A percentile compares a stretch with the other conserved stretches of the same genome.
These are phyloP conservation scores for Xanthostigma xanthostigma DNA, from an alignment of 2,888 invertebrate species.

Conservation along the genomic window DNA sequence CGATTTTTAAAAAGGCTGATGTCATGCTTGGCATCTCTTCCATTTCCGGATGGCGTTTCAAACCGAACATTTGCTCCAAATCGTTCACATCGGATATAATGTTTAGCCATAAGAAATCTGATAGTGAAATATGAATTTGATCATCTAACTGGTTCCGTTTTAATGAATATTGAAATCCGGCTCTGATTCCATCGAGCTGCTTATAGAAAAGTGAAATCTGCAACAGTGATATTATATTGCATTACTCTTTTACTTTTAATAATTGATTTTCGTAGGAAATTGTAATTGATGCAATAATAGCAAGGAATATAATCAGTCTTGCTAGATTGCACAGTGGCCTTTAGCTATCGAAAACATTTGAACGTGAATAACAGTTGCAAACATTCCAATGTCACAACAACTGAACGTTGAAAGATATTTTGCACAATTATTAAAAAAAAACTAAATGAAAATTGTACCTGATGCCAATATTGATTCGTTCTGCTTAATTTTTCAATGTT, in stretches of 20 bases:
- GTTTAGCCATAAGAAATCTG: conserved; percentile 60
- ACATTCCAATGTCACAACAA: neutral
- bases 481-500: conserved; percentile 32
- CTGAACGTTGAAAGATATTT: neutral
- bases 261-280: too few relatives aligned
- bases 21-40: conserved; percentile 30
- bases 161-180: conserved; percentile 58
- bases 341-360: neutral
- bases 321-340: too few relatives aligned
- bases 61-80: conserved; percentile 34
- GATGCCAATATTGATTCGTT: conserved; percentile 69
- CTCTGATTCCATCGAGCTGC: conserved; percentile 63
- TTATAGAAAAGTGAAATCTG: conserved; percentile 58
- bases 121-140: conserved; percentile 34
- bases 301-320: too few relatives aligned
- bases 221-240: conserved; percentile 8
- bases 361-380: neutral
- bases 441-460: conserved; percentile 36
- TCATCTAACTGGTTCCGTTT: conserved; percentile 45
- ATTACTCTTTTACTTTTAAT: too few relatives aligned
- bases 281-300: too few relatives aligned
- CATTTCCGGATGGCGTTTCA: conserved; percentile 18
- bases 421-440: neutral
- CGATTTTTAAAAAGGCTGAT: conserved; percentile 48
- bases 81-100: conserved; percentile 61